Base-by-base conservation (phyloP, 2,888 invertebrate genomes). In the Eilema caniola region DNA sequence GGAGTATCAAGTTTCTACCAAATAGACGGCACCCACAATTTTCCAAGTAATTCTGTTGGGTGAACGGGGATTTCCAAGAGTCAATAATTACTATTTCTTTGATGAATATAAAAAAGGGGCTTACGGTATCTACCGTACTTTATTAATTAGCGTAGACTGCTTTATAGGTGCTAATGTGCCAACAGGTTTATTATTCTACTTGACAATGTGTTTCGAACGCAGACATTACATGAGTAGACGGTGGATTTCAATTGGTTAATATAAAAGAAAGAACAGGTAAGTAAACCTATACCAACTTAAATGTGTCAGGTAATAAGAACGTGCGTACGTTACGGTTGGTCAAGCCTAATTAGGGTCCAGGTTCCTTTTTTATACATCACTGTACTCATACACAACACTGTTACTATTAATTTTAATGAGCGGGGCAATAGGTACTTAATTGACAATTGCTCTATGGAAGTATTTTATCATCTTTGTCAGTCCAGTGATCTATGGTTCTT, bases 41-140 rank as follows among this genome's bases (percentile, higher is more conserved):
- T n/a, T n/a, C 8, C 31, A 8, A 8, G 3, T 33, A 8, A 8
- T 62, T 16, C 10, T 41, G 41, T 23, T 62, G 24, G 5, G 14
- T 16, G 10, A 37, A 24, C 16, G 3, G 24, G 10, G 10, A 16
- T 16, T 37, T 20, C 16, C n/a, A 2, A 64, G 25, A n/a, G 7
- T 53, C n/a, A n/a, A 11, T 64, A 11, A n/a, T 47, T 53, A 12
- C 28, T 64, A 47, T 28, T 25, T 53, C 53, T 28, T 25, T 24
- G 12, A 64, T 41, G 62, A 62, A 62, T 63, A 63, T 11, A 66
- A 66, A 60, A 65, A 56, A 20, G 24, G 31, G n/a, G 10, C 16
- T 60, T 57, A 31, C 65, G 57, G 65, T 65, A 57, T 31, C 8
- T 57, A 33, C 65, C 65, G 65, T 65, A 65, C 23, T 31, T 28